Conservation (phyloP, 2,888 invertebrate species). For the Calameuta filiformis region DNA sequence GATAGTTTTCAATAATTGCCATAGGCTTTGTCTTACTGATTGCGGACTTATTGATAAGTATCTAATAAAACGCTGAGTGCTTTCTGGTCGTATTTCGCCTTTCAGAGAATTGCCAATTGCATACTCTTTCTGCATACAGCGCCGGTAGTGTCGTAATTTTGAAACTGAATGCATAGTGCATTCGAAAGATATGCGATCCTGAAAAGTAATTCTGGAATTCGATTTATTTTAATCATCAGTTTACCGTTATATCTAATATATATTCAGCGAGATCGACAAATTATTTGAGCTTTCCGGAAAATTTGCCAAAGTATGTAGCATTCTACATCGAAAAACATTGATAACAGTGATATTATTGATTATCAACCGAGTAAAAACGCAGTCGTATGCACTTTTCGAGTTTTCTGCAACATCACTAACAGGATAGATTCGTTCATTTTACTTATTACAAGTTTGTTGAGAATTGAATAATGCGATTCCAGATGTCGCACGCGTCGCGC, state of each 20-base stretch:
- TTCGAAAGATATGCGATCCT: background rate
- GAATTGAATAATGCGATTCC: background rate
- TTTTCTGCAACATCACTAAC: background rate
- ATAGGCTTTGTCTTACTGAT: background rate
- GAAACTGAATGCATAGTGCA: background rate
- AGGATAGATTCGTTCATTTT: background rate
- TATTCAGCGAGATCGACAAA: background rate
- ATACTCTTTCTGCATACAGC: background rate
- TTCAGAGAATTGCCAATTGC: background rate
- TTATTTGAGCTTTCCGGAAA: background rate
- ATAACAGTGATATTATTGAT: background rate
- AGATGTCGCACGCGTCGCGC: background rate
- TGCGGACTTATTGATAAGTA: background rate
- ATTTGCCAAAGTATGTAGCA: background rate
- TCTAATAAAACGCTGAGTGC: background rate
- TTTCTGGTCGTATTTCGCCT: background rate
- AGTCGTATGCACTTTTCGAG: background rate
- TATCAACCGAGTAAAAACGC: background rate
- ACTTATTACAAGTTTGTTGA: background rate
- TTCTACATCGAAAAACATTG: background rate
- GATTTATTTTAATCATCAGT: background rate
- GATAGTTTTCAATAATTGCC: background rate
- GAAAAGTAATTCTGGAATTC: background rate
- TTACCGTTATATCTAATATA: background rate
- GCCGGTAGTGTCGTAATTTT: background rate